Evolutionary conservation across 2,797 vertebrate genomes (phyloP), one percentile per base, ranked within the genome.

Genomic region (Hybognathus amarus): DNA sequence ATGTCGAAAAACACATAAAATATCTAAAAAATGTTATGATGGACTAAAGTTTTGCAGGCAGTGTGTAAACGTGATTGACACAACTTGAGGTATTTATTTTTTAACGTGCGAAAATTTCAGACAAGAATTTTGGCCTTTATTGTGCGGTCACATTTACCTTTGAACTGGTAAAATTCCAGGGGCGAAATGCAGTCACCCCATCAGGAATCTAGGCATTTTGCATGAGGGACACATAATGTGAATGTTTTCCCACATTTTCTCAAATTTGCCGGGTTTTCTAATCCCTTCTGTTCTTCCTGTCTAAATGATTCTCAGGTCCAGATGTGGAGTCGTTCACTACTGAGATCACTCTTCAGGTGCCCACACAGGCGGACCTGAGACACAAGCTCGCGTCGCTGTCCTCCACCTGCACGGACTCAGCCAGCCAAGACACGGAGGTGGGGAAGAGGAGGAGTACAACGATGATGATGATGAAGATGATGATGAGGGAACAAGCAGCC

Each of bases 331-430:
- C 92, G 6, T 94, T 92, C 30, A 93, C 93, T 89, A 93, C 87
- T 0, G 97, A 97, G 92, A 95, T 97, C 79, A 96, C 94, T 0
- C 96, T 98, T 40, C 95, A 96, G 92, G 97, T 98, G 70, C 97
- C 97, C 10, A 94, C 93, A 13, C 96, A 96, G 90, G 92, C 95
- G 0, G 96, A 95, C 54, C 81, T 96, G 0, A 92, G 91, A 45
- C 94, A 96, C 89, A 96, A 95, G 81, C 94, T 96, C 1, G 96
- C 95, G 1, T 96, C 95, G 0, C 91, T 95, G 13, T 95, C 96
- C 0, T 95, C 96, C 13, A 91, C 93, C 79, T 95, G 95, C 85
- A 94, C 95, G 0, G 94, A 97, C 85, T 94, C 93, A 0, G 93
- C 94, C 89, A 93, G 95, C 91, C 96, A 95, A 86, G 96, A 97